Percentiles rank a stretch among this genome's conserved stretches.
Conservation (phyloP, 1,140 invertebrate genomes). For the Octopus sinensis region DNA sequence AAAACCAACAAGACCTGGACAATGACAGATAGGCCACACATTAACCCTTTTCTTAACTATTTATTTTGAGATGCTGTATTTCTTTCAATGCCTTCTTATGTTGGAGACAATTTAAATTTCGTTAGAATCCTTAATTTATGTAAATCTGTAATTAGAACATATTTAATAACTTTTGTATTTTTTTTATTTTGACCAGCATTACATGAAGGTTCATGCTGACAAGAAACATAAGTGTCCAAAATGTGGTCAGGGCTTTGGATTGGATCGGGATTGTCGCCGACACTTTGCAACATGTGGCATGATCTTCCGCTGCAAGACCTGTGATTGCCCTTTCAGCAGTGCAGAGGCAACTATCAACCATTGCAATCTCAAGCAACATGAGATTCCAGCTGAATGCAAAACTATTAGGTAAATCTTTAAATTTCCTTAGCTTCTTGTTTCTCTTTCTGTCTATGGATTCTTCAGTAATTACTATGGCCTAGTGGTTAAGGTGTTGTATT, state of each 20-base stretch:
- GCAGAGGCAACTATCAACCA: slow-evolving; percentile 29
- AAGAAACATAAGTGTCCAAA: slow-evolving; percentile 32
- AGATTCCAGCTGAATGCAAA: slow-evolving; percentile 20
- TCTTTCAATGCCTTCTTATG: too few species aligned
- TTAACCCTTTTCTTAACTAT: too few species aligned
- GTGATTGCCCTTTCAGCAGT: slow-evolving; percentile 27
- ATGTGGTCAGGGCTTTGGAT: slow-evolving; percentile 28
- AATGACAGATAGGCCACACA: too few species aligned
- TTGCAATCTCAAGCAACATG: slow-evolving; percentile 30
- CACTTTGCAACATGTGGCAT: slow-evolving; percentile 30
- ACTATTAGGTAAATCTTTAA: not conserved
- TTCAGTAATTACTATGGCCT: too few species aligned
- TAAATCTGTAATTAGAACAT: too few species aligned
- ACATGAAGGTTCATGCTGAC: slow-evolving; percentile 31
- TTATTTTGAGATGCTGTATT: too few species aligned
- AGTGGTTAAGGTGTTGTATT: too few species aligned
- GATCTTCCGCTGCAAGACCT: slow-evolving; percentile 25
- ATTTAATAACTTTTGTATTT: not conserved
- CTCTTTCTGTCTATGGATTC: not conserved
- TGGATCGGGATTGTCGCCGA: slow-evolving; percentile 22
- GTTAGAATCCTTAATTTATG: too few species aligned
- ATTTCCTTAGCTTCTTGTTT: not conserved
- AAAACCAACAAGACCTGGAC: too few species aligned
- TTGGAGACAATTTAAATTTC: too few species aligned
- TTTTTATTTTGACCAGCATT: slow-evolving; percentile 28